These are phyloP conservation scores for Bombycilla garrulus DNA, from an alignment of 2,113 vertebrate species.

Conservation along the genomic window DNA sequence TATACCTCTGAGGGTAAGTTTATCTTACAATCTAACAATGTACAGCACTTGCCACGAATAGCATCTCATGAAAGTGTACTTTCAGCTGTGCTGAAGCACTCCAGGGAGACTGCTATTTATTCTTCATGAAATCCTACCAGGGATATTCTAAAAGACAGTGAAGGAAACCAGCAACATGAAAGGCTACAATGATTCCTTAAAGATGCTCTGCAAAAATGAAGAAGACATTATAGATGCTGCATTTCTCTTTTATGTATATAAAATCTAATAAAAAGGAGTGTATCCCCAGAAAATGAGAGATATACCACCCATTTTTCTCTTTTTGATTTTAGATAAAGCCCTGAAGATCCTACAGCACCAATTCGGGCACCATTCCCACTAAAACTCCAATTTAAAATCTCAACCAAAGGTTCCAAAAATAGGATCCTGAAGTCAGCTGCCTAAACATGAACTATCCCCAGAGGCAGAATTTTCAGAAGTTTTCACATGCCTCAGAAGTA, in stretches of 20 bases:
- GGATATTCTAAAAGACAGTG: background rate
- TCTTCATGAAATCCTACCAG: background rate
- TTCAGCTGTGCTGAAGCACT: background rate
- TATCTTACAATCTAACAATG: background rate
- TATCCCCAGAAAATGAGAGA: background rate
- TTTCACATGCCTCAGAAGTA: conserved; percentile 29
- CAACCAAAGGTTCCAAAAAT: conserved; percentile 28
- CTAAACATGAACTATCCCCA: background rate
- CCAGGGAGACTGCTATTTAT: background rate
- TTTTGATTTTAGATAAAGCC: background rate
- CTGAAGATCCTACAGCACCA: background rate
- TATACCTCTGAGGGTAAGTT: background rate
- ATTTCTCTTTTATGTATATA: background rate
- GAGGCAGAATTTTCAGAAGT: conserved; percentile 20
- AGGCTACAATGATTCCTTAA: background rate
- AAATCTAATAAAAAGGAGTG: background rate
- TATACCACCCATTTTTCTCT: background rate
- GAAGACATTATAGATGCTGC: background rate
- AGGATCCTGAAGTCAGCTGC: conserved; percentile 36
- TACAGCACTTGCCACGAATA: background rate
- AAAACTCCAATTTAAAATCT: conserved; percentile 30
- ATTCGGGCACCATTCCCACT: background rate
- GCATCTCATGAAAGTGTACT: background rate
- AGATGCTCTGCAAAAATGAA: background rate
- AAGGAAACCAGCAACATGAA: background rate